Percentiles rank a stretch among this genome's conserved stretches.
These are phyloP conservation scores for Hystrix brachyura DNA, from an alignment of 2,113 vertebrate species.

Conservation along the genomic window DNA sequence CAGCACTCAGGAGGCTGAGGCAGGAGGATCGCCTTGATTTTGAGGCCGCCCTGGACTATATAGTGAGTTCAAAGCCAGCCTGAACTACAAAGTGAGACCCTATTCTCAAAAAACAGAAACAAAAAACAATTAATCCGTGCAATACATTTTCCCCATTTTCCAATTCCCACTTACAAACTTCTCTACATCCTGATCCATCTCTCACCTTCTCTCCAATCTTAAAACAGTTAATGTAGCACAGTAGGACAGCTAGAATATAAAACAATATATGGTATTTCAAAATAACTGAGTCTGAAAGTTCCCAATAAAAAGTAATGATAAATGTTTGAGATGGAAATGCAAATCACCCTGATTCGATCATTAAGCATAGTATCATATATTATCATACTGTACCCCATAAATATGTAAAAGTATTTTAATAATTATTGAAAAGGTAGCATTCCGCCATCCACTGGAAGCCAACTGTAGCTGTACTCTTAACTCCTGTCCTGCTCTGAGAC, in stretches of 20 bases:
- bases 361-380: neutral
- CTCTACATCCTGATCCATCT: neutral
- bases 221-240: neutral
- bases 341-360: neutral
- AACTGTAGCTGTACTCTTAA: neutral
- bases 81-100: no score
- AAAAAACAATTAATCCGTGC: neutral
- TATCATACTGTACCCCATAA: neutral
- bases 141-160: neutral
- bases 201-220: neutral
- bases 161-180: slow-evolving; percentile 35
- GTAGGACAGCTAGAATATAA: neutral
- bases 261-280: neutral
- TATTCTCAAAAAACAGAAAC: no score
- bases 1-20: no score
- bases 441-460: neutral
- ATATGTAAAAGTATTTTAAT: neutral
- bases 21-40: no score
- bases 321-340: neutral
- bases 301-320: neutral
- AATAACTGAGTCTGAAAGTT: neutral
- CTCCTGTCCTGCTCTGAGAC: neutral
- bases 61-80: no score
- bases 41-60: no score
- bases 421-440: neutral